Conservation (phyloP, 2,888 invertebrate species). For the Dryobotodes eremita region DNA sequence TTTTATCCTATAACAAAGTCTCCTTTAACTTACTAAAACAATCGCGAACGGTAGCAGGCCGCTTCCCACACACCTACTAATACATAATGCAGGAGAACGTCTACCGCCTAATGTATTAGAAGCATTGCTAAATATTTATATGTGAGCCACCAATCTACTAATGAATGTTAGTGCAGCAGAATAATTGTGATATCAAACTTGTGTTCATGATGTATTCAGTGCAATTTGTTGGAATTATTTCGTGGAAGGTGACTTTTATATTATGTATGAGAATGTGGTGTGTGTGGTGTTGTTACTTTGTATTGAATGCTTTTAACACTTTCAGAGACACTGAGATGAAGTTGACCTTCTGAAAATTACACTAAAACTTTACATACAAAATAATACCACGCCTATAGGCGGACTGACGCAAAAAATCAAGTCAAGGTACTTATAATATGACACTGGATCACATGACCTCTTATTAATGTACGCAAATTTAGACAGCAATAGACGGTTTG, state of each 20-base stretch:
- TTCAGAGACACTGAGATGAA: no score
- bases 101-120: slow-evolving; percentile 84
- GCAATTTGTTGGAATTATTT: slow-evolving; percentile 36
- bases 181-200: slow-evolving; percentile 49
- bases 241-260: neutral
- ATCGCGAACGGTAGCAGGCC: slow-evolving; percentile 20
- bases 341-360: no score
- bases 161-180: slow-evolving; percentile 50
- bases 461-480: no score
- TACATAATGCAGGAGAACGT: slow-evolving; percentile 82
- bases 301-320: neutral
- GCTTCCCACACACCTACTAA: slow-evolving; percentile 58
- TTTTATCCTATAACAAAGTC: neutral
- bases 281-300: no score
- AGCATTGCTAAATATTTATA: slow-evolving; percentile 84
- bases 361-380: no score
- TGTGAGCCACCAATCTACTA: slow-evolving; percentile 67
- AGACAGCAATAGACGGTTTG: no score
- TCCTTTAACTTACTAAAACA: slow-evolving; percentile 35
- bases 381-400: no score
- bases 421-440: no score
- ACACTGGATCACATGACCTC: no score
- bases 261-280: neutral
- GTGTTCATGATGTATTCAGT: slow-evolving; percentile 32
- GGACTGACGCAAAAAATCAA: no score